These are phyloP conservation scores for Gari tellinella DNA, from an alignment of 2,888 invertebrate genomes.

Conservation along the genomic window DNA sequence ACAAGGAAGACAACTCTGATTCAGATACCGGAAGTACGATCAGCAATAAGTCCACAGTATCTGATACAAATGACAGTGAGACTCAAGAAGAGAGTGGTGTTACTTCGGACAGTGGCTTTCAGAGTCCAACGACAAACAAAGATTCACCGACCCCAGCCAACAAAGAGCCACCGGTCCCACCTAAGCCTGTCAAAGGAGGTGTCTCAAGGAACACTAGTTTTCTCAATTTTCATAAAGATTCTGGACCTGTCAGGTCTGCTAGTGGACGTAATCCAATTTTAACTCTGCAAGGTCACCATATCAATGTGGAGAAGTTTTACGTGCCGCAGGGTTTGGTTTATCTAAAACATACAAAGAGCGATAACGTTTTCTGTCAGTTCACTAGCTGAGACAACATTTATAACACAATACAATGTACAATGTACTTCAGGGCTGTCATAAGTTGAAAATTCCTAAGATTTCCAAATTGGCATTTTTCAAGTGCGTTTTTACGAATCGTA, in stretches of 20 bases:
- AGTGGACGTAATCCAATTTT: conserved; percentile 26
- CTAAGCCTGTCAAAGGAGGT: conserved; percentile 42
- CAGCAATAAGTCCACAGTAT: conserved; percentile 26
- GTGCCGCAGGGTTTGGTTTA: conserved; percentile 51
- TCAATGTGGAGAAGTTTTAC: conserved; percentile 46
- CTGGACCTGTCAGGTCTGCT: conserved; percentile 17
- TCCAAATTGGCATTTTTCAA: too few species aligned
- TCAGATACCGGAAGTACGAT: conserved; percentile 51
- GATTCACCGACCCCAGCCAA: conserved; percentile 2
- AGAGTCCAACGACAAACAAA: conserved; percentile 23
- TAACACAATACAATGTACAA: too few species aligned
- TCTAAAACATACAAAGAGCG: conserved; percentile 47
- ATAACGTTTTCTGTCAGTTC: conserved; percentile 55
- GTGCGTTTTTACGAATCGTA: too few species aligned
- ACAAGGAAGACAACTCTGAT: conserved; percentile 2
- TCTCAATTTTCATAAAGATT: conserved; percentile 44
- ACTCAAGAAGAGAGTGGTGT: not conserved
- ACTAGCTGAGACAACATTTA: too few species aligned
- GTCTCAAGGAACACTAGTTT: conserved; percentile 42
- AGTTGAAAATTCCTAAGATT: too few species aligned
- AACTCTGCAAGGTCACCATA: conserved; percentile 47
- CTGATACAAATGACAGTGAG: conserved; percentile 15
- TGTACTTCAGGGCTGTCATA: too few species aligned
- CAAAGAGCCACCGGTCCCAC: conserved; percentile 23
- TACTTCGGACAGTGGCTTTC: conserved; percentile 28